Evolutionary conservation across 2,797 vertebrate species (phyloP).

Genomic region (Hydrocynus forskahlii): DNA sequence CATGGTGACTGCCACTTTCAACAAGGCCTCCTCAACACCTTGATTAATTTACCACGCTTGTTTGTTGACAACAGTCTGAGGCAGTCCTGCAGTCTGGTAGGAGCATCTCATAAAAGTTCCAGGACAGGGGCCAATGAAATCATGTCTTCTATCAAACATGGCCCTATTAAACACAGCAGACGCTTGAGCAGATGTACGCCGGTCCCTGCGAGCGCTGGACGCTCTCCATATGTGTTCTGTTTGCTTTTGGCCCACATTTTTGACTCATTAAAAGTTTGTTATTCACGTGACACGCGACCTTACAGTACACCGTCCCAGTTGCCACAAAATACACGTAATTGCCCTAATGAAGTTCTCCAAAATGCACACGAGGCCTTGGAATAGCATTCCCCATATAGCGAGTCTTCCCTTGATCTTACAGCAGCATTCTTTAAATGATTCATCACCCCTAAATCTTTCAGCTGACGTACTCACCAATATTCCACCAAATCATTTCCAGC

Average conservation of each 20-base stretch:
- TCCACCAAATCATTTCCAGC: neutral
- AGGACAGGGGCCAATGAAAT: conserved; percentile 41
- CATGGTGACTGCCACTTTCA: conserved; percentile 27
- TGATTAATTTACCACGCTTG: conserved; percentile 39
- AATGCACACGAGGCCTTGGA: conserved; percentile 4
- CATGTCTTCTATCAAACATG: conserved; percentile 52
- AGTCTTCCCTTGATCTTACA: neutral
- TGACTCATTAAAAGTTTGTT: conserved; percentile 8
- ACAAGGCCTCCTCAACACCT: conserved; percentile 33
- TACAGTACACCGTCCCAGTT: neutral
- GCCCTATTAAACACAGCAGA: conserved; percentile 37
- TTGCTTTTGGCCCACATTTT: conserved; percentile 23
- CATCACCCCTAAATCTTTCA: conserved; percentile 8
- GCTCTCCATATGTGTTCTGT: conserved; percentile 37
- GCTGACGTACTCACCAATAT: neutral
- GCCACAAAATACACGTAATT: conserved; percentile 10
- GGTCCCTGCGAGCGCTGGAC: conserved; percentile 19
- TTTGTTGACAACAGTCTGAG: conserved; percentile 33
- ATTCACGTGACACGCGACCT: neutral
- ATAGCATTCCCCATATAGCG: neutral
- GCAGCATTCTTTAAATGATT: conserved; percentile 8
- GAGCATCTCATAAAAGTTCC: conserved; percentile 50
- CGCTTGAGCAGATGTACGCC: conserved; percentile 28
- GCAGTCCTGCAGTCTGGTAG: conserved; percentile 42
- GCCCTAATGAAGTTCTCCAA: neutral